Percentiles rank a stretch among this genome's conserved stretches.
Evolutionary conservation across 2,888 invertebrate genomes (phyloP).

Genomic region (Asteroscopus sphinx): DNA sequence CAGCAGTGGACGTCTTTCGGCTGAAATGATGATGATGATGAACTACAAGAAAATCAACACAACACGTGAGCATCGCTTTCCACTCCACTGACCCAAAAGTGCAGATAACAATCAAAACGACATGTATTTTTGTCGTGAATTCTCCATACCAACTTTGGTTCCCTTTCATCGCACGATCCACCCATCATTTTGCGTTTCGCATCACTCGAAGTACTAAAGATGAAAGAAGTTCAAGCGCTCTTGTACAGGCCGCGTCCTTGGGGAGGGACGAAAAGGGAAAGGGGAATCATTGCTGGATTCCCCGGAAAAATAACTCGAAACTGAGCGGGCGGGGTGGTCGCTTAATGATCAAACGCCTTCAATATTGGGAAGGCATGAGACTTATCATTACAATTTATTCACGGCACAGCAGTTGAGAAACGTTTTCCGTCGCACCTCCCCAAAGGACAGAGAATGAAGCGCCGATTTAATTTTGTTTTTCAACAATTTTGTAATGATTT

Average conservation of each 20-base stretch:
- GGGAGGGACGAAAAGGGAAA: slow-evolving; percentile 68
- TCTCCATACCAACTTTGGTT: slow-evolving; percentile 40
- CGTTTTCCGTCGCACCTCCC: slow-evolving; percentile 55
- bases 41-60: no score
- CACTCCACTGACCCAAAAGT: slow-evolving; percentile 43
- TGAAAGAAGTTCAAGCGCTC: slow-evolving; percentile 81
- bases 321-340: slow-evolving; percentile 66
- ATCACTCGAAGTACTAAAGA: slow-evolving; percentile 72
- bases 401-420: slow-evolving; percentile 75
- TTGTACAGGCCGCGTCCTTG: slow-evolving; percentile 69
- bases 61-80: slow-evolving; percentile 35
- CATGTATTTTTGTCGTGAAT: slow-evolving; percentile 44
- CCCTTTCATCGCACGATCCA: slow-evolving; percentile 61
- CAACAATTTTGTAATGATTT: slow-evolving; percentile 14
- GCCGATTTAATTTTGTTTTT: slow-evolving; percentile 44
- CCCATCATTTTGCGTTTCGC: slow-evolving; percentile 69
- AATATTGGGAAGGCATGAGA: slow-evolving; percentile 84
- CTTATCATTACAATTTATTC: slow-evolving; percentile 89
- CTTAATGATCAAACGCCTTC: slow-evolving; percentile 87
- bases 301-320: slow-evolving; percentile 78
- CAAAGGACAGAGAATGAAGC: slow-evolving; percentile 27
- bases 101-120: slow-evolving; percentile 45
- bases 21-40: no score
- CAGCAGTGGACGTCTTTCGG: no score
- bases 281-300: slow-evolving; percentile 68